Conservation (phyloP, 2,888 invertebrate species). For the Toxonevra muliebris region DNA sequence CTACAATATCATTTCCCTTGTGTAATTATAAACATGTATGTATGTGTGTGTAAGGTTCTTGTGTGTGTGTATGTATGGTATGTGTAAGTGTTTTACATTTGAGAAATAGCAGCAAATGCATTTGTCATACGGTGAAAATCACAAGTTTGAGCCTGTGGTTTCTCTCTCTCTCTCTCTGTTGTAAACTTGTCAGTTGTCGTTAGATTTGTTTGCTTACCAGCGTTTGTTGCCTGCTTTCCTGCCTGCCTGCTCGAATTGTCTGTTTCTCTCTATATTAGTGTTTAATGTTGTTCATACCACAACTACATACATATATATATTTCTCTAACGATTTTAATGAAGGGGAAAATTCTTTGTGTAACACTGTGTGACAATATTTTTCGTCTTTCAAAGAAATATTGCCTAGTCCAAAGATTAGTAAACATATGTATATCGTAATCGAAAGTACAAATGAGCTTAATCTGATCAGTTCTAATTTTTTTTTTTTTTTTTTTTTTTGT, state of each 20-base stretch:
- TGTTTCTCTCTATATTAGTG: background rate
- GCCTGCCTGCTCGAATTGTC: background rate
- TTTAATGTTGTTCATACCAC: background rate
- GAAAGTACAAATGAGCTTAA: no score
- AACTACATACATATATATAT: background rate
- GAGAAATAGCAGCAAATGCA: background rate
- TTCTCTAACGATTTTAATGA: background rate
- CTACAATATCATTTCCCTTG: no score
- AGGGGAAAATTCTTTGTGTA: no score
- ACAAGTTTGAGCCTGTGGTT: slow-evolving; percentile 5
- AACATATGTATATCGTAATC: no score
- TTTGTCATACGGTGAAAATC: slow-evolving; percentile 6
- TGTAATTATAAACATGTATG: background rate
- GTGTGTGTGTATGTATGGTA: slow-evolving; percentile 12
- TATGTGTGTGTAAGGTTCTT: slow-evolving; percentile 4
- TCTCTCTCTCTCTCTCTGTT: background rate
- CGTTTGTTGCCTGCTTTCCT: no score
- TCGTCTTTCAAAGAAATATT: no score
- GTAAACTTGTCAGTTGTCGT: no score
- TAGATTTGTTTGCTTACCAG: no score
- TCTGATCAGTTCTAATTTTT: no score
- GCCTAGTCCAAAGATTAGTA: no score
- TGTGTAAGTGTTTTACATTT: background rate
- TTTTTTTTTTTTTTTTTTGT: no score
- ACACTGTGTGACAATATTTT: no score